Evolutionary conservation across 2,797 vertebrate species (phyloP), one percentile per base, ranked within the genome.

Genomic region (Liasis olivaceus): DNA sequence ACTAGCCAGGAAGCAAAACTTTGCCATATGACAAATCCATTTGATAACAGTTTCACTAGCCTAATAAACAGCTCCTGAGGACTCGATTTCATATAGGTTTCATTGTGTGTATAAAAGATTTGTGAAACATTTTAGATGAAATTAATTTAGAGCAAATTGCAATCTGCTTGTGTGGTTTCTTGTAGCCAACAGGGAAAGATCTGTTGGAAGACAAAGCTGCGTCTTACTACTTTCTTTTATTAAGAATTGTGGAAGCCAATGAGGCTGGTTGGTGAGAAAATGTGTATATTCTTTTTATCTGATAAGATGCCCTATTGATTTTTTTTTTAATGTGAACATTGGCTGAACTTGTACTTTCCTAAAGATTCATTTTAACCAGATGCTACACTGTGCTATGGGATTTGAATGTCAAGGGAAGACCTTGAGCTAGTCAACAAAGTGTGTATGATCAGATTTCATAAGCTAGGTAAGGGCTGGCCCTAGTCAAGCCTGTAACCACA

Each of bases 121-220:
- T 89, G 88, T 89, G 81, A 92, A 86, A 89, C 81, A 31, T 86
- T 92, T 92, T 72, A 47, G 63, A 66, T 13, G 81, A 86, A 89
- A 90, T 89, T 86, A 90, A 89, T 90, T 92, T 69, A 86, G 88
- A 66, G 42, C 88, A 89, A 89, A 90, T 69, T 72, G 36, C 91
- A 89, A 36, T 92, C 81, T 92, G 81, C 81, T 92, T 60, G 54
- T 86, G 88, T 26, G 81, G 72, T 85, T 89, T 90, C 36, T 31
- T 47, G 12, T 4, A 17, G 54, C 60, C n/a, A 42, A 85, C 28
- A 92, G 88, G 88, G 91, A 86, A 85, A 31, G 81, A 31, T 69
- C 11, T 60, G 20, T 90, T 12, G 28, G 84, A 86, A 31, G 26
- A 6, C 15, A 31, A 86, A 31, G 31, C 20, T 59, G 59, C 3